A percentile compares a stretch with the other conserved stretches of the same genome.
phyloP scores from a whole-genome alignment of 2,888 invertebrate genomes.

The Aspidapion aeneum region DNA sequence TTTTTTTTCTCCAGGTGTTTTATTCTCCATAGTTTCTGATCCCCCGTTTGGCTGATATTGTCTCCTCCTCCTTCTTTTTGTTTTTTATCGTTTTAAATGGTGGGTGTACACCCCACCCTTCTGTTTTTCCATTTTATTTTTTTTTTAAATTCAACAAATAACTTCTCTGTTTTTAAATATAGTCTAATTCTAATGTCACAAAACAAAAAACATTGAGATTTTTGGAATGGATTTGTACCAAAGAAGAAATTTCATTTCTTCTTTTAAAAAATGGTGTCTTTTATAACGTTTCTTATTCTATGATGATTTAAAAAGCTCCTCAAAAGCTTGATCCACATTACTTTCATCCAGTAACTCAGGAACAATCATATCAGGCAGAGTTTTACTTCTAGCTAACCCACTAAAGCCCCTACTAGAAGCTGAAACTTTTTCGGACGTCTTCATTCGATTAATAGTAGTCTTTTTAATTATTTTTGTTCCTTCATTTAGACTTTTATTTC shows the following conservation, averaged over 20 bases:
- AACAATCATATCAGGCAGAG: constrained; percentile 68
- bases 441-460: constrained; percentile 47
- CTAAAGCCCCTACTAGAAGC: constrained; percentile 40
- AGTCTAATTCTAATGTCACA: not conserved
- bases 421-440: constrained; percentile 52
- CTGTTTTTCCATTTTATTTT: too few species aligned
- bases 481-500: constrained; percentile 47
- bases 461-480: constrained; percentile 32
- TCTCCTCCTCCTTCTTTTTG: not conserved
- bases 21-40: too few species aligned
- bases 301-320: constrained; percentile 65
- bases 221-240: not conserved
- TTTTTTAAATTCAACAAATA: constrained; percentile 8
- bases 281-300: constrained; percentile 33
- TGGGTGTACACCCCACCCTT: not conserved
- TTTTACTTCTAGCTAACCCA: constrained; percentile 68
- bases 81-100: not conserved
- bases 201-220: not conserved
- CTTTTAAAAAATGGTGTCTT: not conserved
- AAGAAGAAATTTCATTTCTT: not conserved
- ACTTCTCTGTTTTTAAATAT: constrained; percentile 1
- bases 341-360: constrained; percentile 68
- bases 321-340: constrained; percentile 86
- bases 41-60: too few species aligned
- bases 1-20: not conserved